Base-by-base conservation (phyloP, 2,888 invertebrate species). In the Meandrusa payeni region DNA sequence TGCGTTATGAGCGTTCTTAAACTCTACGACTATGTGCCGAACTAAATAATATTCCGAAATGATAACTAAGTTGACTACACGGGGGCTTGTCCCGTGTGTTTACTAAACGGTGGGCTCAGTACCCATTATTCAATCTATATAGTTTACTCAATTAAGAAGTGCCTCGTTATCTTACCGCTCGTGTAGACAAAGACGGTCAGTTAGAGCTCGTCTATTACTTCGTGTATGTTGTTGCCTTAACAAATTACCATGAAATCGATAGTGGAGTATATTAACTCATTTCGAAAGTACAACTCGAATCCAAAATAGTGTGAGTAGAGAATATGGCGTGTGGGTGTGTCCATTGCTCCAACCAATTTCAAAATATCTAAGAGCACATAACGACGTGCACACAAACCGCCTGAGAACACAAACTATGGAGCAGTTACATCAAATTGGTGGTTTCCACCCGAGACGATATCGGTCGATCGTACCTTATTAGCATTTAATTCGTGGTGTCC, bases 401-500 rank as follows among this genome's bases (percentile, higher is more conserved):
- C 10, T 20, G 39, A 29, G 40, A 33, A 44, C 39, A 11, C 33
- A 17, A 27, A 36, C 23, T 19, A 22, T 6, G 4, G 6, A 6
- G 28, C 33, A 17, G 33, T 39, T 38, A 33, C 38, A 50, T 55
- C 50, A 63, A 67, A 57, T 64, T 59, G 50, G 49, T 49, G 51
- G 55, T 61, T 59, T 61, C 59, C 55, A 59, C 50, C 60, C 57
- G 58, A 67, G 65, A 58, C 59, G 52, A 61, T 62, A 76, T 78
- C 78, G 54, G 64, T 46, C 63, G 71, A 77, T 78, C 77, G 67
- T 57, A 58, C 48, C 76, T 79, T 77, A 86, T 86, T 86, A 83
- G 80, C 86, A 86, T 86, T 79, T 86, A 86, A 86, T 85, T 79
- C 72, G 74, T 72, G 70, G 67, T 65, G 65, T 63, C 68, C 75